Base-by-base conservation (phyloP, 2,113 vertebrate genomes). In the Stigmatopora nigra region DNA sequence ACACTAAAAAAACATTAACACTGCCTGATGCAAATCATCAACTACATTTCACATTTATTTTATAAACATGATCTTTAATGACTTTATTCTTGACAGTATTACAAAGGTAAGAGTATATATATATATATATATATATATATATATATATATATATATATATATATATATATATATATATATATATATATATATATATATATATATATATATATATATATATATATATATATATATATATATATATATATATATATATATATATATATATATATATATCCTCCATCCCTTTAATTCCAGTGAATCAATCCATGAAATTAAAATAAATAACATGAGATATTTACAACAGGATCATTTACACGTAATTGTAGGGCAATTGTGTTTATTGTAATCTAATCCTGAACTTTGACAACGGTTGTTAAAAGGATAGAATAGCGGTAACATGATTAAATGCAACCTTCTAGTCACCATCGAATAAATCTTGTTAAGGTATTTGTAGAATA, bases 261-360 rank as follows among this genome's bases (percentile, higher is more conserved):
- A n/a, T n/a, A n/a, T n/a, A n/a, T n/a, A n/a, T n/a, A 46, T 55
- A 48, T 13, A 46, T 55, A 48, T 13, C 20, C n/a, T 41, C 11
- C 17, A 57, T 41, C 22, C n/a, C 1, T 60, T 20, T 78, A 14
- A 58, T 76, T 87, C 73, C 76, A 83, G 82, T 80, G 74, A 78
- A 76, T 51, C 58, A 25, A 7, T 83, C 79, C 73, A 73, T 47
- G 70, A 79, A 76, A 75, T 49, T 56, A 67, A 71, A 88, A 90
- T 86, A 87, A 87, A 87, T 88, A 38, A 45, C n/a, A 49, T 68
- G 56, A 78, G 57, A 70, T 82, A 82, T 85, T 69, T 81, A 82
- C 78, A 86, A 41, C 74, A 70, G 72, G 61, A 52, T 56, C 65
- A 31, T 44, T 67, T 35, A 45, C 1, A 52, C 61, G 9, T 22